Percentiles rank a stretch among this genome's conserved stretches.
Conservation (phyloP, 2,888 invertebrate genomes). For the Pseudococcus jackbeardsleyi region DNA sequence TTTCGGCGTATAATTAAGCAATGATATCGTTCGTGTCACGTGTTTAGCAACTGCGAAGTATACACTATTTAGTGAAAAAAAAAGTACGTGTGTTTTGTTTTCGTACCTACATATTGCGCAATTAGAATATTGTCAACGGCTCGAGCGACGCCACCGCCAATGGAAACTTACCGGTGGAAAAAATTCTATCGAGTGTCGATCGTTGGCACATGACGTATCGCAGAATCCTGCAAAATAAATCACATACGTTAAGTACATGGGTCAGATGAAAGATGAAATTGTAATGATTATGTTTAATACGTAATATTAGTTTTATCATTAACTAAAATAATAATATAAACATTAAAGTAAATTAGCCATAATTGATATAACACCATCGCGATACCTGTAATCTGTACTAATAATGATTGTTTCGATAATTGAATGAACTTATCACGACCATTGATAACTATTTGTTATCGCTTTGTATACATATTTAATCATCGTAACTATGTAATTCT, state of each 20-base stretch:
- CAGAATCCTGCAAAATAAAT: background rate
- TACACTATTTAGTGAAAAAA: background rate
- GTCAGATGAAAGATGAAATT: background rate
- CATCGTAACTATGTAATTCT: conserved; percentile 43
- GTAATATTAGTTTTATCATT: background rate
- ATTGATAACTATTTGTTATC: conserved; percentile 29
- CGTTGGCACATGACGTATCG: too few relatives aligned
- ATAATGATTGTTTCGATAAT: conserved; percentile 30
- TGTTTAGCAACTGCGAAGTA: conserved; percentile 33
- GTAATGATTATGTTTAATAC: background rate
- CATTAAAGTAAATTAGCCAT: conserved; percentile 4
- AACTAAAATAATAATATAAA: background rate
- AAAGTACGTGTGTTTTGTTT: conserved; percentile 7
- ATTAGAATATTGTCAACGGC: background rate
- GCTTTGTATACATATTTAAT: conserved; percentile 36
- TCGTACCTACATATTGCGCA: conserved; percentile 41
- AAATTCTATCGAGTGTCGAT: background rate
- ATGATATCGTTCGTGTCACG: conserved; percentile 50
- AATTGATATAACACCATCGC: conserved; percentile 24
- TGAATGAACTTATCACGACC: conserved; percentile 43
- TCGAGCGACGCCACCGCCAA: background rate
- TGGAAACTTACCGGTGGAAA: background rate
- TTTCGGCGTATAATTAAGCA: conserved; percentile 42
- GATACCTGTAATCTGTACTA: conserved; percentile 20
- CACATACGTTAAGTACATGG: background rate